Evolutionary conservation across 1,140 invertebrate species (phyloP), one percentile per base, ranked within the genome.

Genomic region (Pissodes strobi): DNA sequence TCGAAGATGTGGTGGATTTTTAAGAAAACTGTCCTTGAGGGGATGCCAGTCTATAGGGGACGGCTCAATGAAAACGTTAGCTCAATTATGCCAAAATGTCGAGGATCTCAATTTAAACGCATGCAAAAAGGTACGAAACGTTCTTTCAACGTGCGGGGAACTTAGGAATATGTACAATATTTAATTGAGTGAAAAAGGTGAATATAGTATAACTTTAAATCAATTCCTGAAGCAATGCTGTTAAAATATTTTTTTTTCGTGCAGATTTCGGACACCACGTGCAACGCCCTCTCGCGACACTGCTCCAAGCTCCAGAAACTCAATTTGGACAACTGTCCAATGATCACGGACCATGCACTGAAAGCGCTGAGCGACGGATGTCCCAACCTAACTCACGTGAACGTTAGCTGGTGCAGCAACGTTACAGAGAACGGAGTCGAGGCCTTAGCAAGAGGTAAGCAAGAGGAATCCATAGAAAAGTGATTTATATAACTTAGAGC

Each of bases 31-130:
- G 38, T 98, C 94, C 57, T 81, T 99, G 10, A 82, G 92, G 64
- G 97, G 97, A 51, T 99, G 97, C 79, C 94, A 98, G 79, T 95
- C 92, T 72, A 93, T 99, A 60, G 94, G 88, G 21, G 96, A 99
- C 84, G 87, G 87, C 59, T 97, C 97, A 64, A 90, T 99, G 81
- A 84, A 82, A 78, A 90, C 87, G 66, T 87, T 95, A 82, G 86
- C 91, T 67, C 86, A 91, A 75, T 87, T 90, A 71, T 99, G 97
- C 83, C 89, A 89, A 61, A 98, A 99, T 79, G 94, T 99, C 73
- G 97, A 99, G 83, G 90, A 93, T 73, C 83, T 99, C 49, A 97
- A 97, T 79, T 79, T 99, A 66, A 93, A 94, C 78, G 93, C 91
- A 75, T 99, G 97, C 80, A 98, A 97, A 81, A 94, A 95, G 78